Conservation (phyloP, 2,888 invertebrate species). For the Thecocarcelia acutangulata region DNA sequence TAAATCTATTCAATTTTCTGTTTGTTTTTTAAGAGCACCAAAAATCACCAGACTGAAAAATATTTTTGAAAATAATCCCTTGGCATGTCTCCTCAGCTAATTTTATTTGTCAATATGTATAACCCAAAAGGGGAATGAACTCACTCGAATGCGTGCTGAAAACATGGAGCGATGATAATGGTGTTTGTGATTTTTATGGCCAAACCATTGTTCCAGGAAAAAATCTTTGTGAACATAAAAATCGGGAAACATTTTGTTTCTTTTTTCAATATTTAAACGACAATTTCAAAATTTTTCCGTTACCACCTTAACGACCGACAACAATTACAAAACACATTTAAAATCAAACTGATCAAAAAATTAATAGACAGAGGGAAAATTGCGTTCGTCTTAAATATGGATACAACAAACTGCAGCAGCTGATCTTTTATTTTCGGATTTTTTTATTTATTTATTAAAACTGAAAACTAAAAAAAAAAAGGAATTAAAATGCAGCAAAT, state of each 20-base stretch:
- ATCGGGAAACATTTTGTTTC: conserved; percentile 63
- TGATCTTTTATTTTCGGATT: conserved; percentile 17
- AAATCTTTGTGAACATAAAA: conserved; percentile 67
- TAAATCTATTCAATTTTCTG: no score
- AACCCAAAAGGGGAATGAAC: conserved; percentile 7
- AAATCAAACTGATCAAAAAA: conserved; percentile 65
- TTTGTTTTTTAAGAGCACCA: not conserved
- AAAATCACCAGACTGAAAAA: conserved; percentile 53
- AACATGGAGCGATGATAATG: conserved; percentile 66
- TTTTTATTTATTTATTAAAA: not conserved
- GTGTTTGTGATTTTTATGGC: conserved; percentile 62
- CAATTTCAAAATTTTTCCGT: not conserved
- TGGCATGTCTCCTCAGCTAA: not conserved
- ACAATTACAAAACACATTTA: conserved; percentile 57
- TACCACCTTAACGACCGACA: conserved; percentile 31
- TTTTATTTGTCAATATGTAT: not conserved
- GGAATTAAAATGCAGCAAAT: conserved; percentile 10
- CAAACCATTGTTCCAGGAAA: conserved; percentile 63
- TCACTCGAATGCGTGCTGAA: conserved; percentile 41
- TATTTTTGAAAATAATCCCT: not conserved
- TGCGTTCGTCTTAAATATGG: conserved; percentile 40
- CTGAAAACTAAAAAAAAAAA: conserved; percentile 21
- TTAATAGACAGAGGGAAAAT: conserved; percentile 51
- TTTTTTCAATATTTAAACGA: not conserved
- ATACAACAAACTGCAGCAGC: conserved; percentile 48